Conservation (phyloP, 2,888 invertebrate genomes). For the Cantharis rustica region DNA sequence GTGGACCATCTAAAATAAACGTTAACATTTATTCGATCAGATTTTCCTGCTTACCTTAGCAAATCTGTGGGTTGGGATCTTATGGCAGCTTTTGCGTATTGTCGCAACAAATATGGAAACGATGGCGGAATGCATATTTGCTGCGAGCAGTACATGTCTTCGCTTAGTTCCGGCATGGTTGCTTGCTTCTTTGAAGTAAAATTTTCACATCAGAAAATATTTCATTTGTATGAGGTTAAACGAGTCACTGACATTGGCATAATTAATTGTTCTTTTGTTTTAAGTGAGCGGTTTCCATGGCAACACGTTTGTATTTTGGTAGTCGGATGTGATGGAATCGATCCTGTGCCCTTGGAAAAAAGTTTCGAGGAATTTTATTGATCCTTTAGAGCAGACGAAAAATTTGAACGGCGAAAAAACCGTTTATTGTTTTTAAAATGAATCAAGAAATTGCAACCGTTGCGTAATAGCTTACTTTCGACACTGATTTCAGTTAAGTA, state of each 20-base stretch:
- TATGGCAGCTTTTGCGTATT: conserved; percentile 90
- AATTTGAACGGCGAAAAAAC: no score
- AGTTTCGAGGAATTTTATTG: not conserved
- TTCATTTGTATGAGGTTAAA: not conserved
- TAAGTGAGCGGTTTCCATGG: not conserved
- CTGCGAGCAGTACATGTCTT: conserved; percentile 79
- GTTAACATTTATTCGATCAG: not conserved
- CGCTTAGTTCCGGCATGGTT: conserved; percentile 65
- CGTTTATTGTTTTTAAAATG: no score
- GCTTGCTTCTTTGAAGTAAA: not conserved
- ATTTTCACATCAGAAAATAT: not conserved
- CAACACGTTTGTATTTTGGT: not conserved
- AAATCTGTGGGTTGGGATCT: conserved; percentile 88
- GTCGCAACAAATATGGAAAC: conserved; percentile 81
- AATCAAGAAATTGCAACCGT: no score
- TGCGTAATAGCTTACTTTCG: no score
- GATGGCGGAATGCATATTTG: conserved; percentile 84
- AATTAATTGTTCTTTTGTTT: not conserved
- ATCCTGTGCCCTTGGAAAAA: not conserved
- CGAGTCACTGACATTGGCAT: not conserved
- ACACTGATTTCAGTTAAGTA: no score
- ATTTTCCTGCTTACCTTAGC: conserved; percentile 55
- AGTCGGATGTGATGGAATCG: not conserved
- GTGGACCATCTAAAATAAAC: conserved; percentile 72
- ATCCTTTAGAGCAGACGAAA: no score